phyloP scores from a whole-genome alignment of 2,113 vertebrate species.

The Circaetus gallicus region DNA sequence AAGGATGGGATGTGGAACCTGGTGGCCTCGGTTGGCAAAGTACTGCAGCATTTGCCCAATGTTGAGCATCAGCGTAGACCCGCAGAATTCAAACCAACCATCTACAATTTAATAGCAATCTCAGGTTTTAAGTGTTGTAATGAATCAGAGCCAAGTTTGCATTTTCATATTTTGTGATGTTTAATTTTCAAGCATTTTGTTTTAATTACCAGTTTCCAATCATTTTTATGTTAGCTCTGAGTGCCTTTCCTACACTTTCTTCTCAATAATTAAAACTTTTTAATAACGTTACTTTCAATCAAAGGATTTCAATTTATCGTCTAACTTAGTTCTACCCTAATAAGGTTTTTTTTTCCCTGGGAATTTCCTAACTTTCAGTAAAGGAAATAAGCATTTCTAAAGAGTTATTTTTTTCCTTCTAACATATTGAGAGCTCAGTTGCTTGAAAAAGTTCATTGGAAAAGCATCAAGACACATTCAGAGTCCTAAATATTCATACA shows the following conservation, averaged over 20 bases:
- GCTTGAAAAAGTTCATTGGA: not conserved
- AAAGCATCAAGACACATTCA: not conserved
- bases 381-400: slow-evolving; percentile 38
- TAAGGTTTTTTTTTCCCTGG: slow-evolving; percentile 15
- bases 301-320: slow-evolving; percentile 60
- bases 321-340: slow-evolving; percentile 39
- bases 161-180: slow-evolving; percentile 47
- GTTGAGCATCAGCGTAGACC: not conserved
- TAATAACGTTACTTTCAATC: slow-evolving; percentile 66
- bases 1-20: not conserved
- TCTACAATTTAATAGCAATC: not conserved
- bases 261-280: slow-evolving; percentile 69
- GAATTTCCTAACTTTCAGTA: slow-evolving; percentile 33
- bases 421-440: not conserved
- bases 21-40: not conserved
- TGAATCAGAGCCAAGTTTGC: slow-evolving; percentile 25
- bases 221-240: slow-evolving; percentile 67
- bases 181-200: slow-evolving; percentile 61
- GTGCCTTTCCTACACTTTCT: slow-evolving; percentile 50
- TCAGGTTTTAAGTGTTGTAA: not conserved
- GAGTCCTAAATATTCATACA: not conserved
- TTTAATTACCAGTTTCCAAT: slow-evolving; percentile 64
- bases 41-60: not conserved
- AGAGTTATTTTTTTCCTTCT: not conserved
- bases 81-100: not conserved